phyloP scores from a whole-genome alignment of 2,797 vertebrate genomes.

The Triplophysa yarkandensis region DNA sequence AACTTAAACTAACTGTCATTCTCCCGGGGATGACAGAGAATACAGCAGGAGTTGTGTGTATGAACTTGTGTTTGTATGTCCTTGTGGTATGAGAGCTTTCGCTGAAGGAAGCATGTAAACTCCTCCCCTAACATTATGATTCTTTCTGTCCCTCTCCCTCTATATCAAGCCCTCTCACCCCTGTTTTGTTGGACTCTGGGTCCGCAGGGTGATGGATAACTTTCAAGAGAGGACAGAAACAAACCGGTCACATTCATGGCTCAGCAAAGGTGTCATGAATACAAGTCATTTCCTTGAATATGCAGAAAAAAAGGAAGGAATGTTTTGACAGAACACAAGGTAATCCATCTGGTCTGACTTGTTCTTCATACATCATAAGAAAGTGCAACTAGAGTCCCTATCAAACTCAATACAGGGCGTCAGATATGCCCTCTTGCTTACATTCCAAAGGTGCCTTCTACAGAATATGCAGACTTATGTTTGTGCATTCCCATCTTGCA shows the following conservation, averaged over 20 bases:
- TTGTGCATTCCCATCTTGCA: constrained; percentile 5
- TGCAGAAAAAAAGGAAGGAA: constrained; percentile 10
- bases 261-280: constrained; percentile 15
- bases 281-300: constrained; percentile 12
- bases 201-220: constrained; percentile 10
- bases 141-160: constrained; percentile 18
- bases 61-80: background rate
- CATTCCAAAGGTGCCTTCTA: constrained; percentile 36
- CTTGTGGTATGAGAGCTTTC: constrained; percentile 26
- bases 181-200: background rate
- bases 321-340: background rate
- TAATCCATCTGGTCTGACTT: constrained; percentile 52
- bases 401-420: constrained; percentile 16
- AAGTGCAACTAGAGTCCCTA: constrained; percentile 12
- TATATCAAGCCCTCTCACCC: background rate
- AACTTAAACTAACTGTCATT: constrained; percentile 28
- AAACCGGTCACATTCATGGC: constrained; percentile 13
- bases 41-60: background rate
- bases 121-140: constrained; percentile 52
- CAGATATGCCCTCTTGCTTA: constrained; percentile 16
- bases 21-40: background rate
- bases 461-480: background rate
- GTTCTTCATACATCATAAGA: constrained; percentile 39
- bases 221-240: background rate
- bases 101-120: constrained; percentile 53